A percentile compares a stretch with the other conserved stretches of the same genome.
phyloP scores from a whole-genome alignment of 2,888 invertebrate species.

The Drosophila parthenogenetica region DNA sequence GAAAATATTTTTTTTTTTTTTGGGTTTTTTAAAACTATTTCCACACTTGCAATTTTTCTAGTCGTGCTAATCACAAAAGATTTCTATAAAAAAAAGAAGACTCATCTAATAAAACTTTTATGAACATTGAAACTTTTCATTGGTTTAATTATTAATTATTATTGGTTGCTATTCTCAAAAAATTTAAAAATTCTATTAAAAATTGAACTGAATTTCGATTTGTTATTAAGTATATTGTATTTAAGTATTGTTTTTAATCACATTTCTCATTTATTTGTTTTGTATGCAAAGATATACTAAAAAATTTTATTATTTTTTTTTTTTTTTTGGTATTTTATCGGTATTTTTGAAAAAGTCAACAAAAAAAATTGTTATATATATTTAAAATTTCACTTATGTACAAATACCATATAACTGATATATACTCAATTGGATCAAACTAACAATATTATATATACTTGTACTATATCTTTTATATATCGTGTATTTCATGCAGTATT shows the following conservation, averaged over 20 bases:
- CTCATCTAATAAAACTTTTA: not conserved
- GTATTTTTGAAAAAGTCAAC: constrained; percentile 11
- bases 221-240: not conserved
- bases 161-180: not conserved
- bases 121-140: not conserved
- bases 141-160: too few relatives aligned
- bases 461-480: not conserved
- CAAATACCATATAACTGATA: constrained; percentile 53
- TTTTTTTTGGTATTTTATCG: not conserved
- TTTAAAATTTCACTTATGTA: constrained; percentile 39
- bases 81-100: constrained; percentile 11
- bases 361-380: constrained; percentile 1
- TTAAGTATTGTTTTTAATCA: constrained; percentile 30
- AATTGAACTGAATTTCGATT: constrained; percentile 11
- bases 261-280: constrained; percentile 15
- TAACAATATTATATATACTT: constrained; percentile 5
- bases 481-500: constrained; percentile 33
- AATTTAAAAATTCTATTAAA: constrained; percentile 3
- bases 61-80: constrained; percentile 19
- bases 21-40: not conserved
- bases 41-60: not conserved
- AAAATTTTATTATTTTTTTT: not conserved
- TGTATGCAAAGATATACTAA: constrained; percentile 7
- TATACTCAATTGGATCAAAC: constrained; percentile 17
- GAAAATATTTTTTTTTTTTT: not conserved